These are phyloP conservation scores for Etheostoma nigrum DNA, from an alignment of 2,797 vertebrate genomes.

Conservation along the genomic window DNA sequence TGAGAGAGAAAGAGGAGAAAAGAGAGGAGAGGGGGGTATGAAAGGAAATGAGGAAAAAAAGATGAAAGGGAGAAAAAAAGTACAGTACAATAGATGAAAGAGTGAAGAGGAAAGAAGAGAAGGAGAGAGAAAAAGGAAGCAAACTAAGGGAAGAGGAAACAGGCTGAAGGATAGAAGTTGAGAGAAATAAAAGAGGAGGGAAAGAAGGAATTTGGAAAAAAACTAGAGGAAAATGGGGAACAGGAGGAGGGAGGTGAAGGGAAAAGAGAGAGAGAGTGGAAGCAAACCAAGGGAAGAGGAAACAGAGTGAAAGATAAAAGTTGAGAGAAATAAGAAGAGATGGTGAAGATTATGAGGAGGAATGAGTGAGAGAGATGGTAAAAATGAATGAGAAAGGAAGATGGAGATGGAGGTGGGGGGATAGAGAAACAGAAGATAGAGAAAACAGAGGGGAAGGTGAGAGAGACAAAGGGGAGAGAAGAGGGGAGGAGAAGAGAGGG, in stretches of 20 bases:
- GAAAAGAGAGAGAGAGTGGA: no score
- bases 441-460: no score
- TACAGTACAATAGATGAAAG: background rate
- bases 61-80: background rate
- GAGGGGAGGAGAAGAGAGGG: background rate
- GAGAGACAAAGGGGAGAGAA: background rate
- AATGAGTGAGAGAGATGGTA: no score
- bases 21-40: background rate
- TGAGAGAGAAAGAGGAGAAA: background rate
- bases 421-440: background rate
- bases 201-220: no score
- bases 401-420: constrained; percentile 13
- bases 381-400: background rate
- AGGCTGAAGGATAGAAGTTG: background rate
- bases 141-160: no score
- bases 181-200: no score
- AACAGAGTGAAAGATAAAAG: no score
- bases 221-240: no score
- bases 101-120: no score
- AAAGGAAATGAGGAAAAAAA: background rate
- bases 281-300: no score
- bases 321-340: background rate
- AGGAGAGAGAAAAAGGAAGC: no score
- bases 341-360: background rate
- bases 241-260: no score